These are phyloP conservation scores for Deilephila porcellus DNA, from an alignment of 2,888 invertebrate species.

Conservation along the genomic window DNA sequence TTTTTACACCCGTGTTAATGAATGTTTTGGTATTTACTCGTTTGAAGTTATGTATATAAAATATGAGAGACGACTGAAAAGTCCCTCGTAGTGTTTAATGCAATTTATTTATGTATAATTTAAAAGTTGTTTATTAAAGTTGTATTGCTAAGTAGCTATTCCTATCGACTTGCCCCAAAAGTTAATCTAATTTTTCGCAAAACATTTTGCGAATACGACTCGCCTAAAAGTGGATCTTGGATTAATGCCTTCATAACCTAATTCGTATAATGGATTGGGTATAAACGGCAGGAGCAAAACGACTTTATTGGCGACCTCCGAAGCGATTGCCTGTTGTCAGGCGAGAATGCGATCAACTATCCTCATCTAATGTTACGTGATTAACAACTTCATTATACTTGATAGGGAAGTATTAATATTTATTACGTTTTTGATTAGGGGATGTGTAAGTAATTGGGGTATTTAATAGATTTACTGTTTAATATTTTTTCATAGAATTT, in stretches of 20 bases:
- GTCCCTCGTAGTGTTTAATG: too few species aligned
- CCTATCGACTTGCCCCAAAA: too few species aligned
- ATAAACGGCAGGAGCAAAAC: conserved; percentile 34
- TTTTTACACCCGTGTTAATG: too few species aligned
- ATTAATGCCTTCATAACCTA: conserved; percentile 45
- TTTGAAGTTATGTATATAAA: too few species aligned
- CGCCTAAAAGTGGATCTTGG: conserved; percentile 32
- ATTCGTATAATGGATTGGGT: conserved; percentile 50
- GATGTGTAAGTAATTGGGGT: background rate
- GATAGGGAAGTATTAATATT: background rate
- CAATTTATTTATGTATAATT: too few species aligned
- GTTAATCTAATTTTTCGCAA: background rate
- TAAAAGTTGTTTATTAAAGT: too few species aligned
- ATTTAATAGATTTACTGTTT: background rate
- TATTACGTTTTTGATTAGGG: background rate
- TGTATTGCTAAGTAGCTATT: too few species aligned
- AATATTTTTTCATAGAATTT: too few species aligned
- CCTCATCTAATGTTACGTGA: conserved; percentile 27
- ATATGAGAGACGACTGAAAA: too few species aligned
- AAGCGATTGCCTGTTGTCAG: conserved; percentile 50
- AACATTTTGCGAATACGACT: background rate
- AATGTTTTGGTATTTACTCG: too few species aligned
- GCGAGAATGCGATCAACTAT: conserved; percentile 51
- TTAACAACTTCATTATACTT: conserved; percentile 27
- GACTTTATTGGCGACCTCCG: conserved; percentile 24